Evolutionary conservation across 2,888 invertebrate species (phyloP), one percentile per base, ranked within the genome.

Genomic region (Cylindroiulus punctatus): DNA sequence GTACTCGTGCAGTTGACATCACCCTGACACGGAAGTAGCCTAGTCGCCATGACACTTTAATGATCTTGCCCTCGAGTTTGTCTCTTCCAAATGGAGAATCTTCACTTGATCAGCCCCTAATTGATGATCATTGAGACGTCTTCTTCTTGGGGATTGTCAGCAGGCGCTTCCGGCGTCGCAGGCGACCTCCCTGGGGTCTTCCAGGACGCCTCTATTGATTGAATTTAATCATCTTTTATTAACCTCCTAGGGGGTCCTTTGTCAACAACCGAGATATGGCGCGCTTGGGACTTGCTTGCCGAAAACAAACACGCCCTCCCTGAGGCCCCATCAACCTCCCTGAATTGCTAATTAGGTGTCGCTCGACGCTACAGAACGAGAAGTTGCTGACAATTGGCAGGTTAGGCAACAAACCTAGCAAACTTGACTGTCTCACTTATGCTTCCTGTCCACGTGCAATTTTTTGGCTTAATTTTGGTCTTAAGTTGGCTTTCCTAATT

Each of bases 141-240:
- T 47, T 47, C 14, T 47, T 47, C 47, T 47, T 47, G 47, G 47
- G 47, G 47, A 47, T 47, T 47, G 47, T 17, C 47, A 47, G 47
- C 47, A 47, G 8, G 47, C 47, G 47, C 47, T 47, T 47, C 47
- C 47, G 47, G 47, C 47, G 47, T 47, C 47, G 47, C 14, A 12
- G 47, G 47, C 47, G 14, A 47, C 14, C 47, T 47, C 47, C 47
- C 47, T 14, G 10, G 47, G 17, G 47, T 47, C 47, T 17, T 47
- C 47, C 47, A 47, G 14, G 14, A 17, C 47, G 47, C 14, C 47
- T 47, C 47, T 47, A 47, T 47, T 47, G 47, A 47, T 47, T 47
- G 47, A 47, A 47, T 47, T 47, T 47, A 47, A 47, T 47, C 47
- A 47, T 47, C 47, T 47, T 47, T 47, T 47, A 47, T 47, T 47